Conservation (phyloP, 1,140 invertebrate species). For the Drosophila sturtevanti region DNA sequence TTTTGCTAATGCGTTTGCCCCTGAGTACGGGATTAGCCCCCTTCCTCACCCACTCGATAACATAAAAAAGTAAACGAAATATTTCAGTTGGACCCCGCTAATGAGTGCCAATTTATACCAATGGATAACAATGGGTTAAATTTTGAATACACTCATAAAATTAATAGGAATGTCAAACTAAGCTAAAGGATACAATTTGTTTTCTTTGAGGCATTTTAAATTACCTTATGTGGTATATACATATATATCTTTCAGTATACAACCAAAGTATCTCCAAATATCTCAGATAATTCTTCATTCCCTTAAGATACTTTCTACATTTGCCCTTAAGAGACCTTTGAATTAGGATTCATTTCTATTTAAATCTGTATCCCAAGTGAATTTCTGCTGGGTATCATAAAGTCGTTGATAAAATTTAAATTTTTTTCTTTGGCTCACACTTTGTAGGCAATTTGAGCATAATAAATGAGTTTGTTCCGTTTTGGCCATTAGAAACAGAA, state of each 20-base stretch:
- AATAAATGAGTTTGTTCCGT: background rate
- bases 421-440: background rate
- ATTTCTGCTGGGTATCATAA: background rate
- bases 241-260: no score
- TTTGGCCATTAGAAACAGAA: background rate
- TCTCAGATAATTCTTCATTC: no score
- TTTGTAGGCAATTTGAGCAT: background rate
- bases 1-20: constrained; percentile 64
- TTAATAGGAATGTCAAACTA: background rate
- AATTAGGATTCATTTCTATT: no score
- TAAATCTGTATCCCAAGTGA: no score
- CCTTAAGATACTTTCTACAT: no score
- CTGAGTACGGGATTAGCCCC: background rate
- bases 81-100: constrained; percentile 44
- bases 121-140: constrained; percentile 3
- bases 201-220: no score
- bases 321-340: no score
- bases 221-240: no score
- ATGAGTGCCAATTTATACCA: constrained; percentile 60
- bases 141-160: background rate
- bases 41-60: background rate
- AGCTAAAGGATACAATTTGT: no score
- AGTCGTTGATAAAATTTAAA: background rate
- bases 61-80: constrained; percentile 19
- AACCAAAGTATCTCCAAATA: no score